Conservation (phyloP, 2,797 vertebrate species). For the Anniella stebbinsi region DNA sequence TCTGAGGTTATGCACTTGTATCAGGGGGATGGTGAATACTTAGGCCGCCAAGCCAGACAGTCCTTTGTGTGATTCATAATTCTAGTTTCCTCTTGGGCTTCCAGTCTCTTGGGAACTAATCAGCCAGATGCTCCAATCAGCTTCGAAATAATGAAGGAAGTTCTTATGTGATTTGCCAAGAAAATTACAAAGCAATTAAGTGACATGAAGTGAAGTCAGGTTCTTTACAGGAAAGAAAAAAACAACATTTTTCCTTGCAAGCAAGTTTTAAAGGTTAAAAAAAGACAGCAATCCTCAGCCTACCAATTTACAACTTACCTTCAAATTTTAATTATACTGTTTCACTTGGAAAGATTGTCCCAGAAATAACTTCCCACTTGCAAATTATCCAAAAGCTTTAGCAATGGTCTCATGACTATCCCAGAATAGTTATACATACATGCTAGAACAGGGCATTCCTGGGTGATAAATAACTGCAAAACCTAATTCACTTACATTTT, state of each 20-base stretch:
- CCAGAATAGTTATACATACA: not conserved
- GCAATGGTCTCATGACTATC: too few species aligned
- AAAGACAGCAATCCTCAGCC: not conserved
- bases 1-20: not conserved
- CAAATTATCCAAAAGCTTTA: not conserved
- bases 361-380: not conserved
- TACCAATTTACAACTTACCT: not conserved
- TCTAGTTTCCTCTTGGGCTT: not conserved
- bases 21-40: not conserved
- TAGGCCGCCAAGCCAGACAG: not conserved
- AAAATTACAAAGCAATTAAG: conserved; percentile 41
- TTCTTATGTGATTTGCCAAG: conserved; percentile 19
- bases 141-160: conserved; percentile 37
- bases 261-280: conserved; percentile 29
- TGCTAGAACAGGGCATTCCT: not conserved
- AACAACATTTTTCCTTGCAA: not conserved
- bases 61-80: conserved; percentile 16
- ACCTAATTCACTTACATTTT: not conserved
- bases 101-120: conserved; percentile 29
- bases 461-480: not conserved
- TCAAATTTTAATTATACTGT: not conserved
- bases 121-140: conserved; percentile 28
- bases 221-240: not conserved
- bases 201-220: conserved; percentile 21
- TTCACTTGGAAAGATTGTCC: not conserved